These are phyloP conservation scores for Ophthalmolycus amberensis DNA, from an alignment of 2,113 vertebrate genomes.

Conservation along the genomic window DNA sequence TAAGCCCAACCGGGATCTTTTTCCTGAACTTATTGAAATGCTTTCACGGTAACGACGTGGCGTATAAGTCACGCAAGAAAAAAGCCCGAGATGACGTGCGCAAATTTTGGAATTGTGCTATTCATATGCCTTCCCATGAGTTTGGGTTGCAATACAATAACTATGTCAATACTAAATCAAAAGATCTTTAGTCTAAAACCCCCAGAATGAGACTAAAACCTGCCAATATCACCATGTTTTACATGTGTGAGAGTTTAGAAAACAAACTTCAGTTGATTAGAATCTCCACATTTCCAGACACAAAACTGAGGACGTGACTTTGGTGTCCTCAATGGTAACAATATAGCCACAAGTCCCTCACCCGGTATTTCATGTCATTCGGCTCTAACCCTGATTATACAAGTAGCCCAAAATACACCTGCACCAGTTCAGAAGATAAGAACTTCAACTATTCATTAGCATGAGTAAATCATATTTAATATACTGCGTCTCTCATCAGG, in stretches of 20 bases:
- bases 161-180: not conserved
- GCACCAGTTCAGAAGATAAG: constrained; percentile 1
- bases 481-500: constrained; percentile 16
- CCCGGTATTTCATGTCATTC: not conserved
- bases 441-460: constrained; percentile 13
- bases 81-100: no score
- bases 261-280: not conserved
- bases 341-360: not conserved
- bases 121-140: not conserved
- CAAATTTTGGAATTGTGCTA: not conserved
- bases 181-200: no score
- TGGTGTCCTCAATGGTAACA: not conserved
- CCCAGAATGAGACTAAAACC: not conserved
- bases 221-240: not conserved
- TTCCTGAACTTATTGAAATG: no score
- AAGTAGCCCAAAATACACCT: not conserved
- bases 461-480: constrained; percentile 22
- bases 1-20: not conserved
- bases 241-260: not conserved
- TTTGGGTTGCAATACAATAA: not conserved
- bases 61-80: no score
- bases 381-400: not conserved
- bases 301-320: not conserved
- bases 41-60: no score
- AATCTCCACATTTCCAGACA: not conserved